Percentiles rank a stretch among this genome's conserved stretches.
Evolutionary conservation across 2,888 invertebrate genomes (phyloP).

Genomic region (Conchocele bisecta): DNA sequence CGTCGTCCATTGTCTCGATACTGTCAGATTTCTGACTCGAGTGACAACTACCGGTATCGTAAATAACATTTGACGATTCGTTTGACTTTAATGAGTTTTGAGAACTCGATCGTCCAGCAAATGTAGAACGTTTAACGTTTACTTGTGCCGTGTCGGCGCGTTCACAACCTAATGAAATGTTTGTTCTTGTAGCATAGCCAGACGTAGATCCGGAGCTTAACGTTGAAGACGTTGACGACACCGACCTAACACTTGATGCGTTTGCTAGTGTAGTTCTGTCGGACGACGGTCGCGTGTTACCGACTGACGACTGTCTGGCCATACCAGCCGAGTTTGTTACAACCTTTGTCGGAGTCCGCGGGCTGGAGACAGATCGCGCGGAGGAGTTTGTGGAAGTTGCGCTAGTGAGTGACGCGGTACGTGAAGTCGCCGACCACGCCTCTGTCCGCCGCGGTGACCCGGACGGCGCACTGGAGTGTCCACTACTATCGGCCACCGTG

Average conservation of each 20-base stretch:
- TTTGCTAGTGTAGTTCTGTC: slow-evolving; percentile 2
- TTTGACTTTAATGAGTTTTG: slow-evolving; percentile 50
- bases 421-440: background rate
- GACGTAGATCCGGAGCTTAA: slow-evolving; percentile 28
- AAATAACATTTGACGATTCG: slow-evolving; percentile 32
- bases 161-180: slow-evolving; percentile 42
- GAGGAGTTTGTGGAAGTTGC: background rate
- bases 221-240: background rate
- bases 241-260: slow-evolving; percentile 28
- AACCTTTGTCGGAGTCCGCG: slow-evolving; percentile 38
- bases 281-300: slow-evolving; percentile 11
- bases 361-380: slow-evolving; percentile 11
- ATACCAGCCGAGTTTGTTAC: background rate
- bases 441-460: slow-evolving; percentile 23
- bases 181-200: slow-evolving; percentile 45
- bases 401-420: background rate
- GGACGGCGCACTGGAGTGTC: slow-evolving; percentile 43
- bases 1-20: too few relatives aligned
- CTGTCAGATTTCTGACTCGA: background rate
- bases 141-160: slow-evolving; percentile 3
- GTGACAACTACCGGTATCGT: slow-evolving; percentile 25
- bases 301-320: too few relatives aligned
- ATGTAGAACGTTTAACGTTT: slow-evolving; percentile 15
- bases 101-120: slow-evolving; percentile 47
- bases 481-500: slow-evolving; percentile 26